Evolutionary conservation across 2,113 vertebrate genomes (phyloP), one percentile per base, ranked within the genome.

Genomic region (Coracopsis vasa): DNA sequence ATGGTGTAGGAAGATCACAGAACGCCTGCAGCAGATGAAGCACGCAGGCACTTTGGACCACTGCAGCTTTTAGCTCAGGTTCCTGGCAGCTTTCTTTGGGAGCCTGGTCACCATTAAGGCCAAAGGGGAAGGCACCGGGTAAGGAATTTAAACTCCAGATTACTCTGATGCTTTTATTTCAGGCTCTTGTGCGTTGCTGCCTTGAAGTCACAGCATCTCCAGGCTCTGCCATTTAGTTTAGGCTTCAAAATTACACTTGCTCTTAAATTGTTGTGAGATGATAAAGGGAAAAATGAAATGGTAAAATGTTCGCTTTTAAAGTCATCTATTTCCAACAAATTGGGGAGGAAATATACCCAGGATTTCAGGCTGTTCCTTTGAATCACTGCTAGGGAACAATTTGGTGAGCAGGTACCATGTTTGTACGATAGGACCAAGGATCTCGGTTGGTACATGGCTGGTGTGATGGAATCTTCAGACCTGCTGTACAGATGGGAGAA

Each of bases 371-470:
- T 27, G 14, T 35, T 88, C 20, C 54, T 93, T 41, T 56, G 37
- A 90, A 62, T 66, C 45, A 28, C 4, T 35, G 16, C 37, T 62
- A 41, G 16, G 62, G 86, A 88, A 53, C 2, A 0, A 50, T 61
- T 70, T 77, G 19, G 25, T 60, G 41, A 39, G 23, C 20, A 48
- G 23, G 15, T 60, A 51, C 70, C 60, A 28, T 0, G 1, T 54
- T 42, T 39, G 7, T 17, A 33, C 8, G 25, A 35, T 1, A 6
- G 42, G 9, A 74, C 20, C 27, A 71, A 71, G 20, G 67, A 54
- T 54, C 70, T 78, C 42, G 56, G 45, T n/a, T 65, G 31, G 33
- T 0, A 0, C 1, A 1, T 9, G 9, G 31, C 51, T 45, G 37
- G 2, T 27, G 21, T 17, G 31, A 82, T 50, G 13, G 15, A 65